phyloP scores from a whole-genome alignment of 2,113 vertebrate species.

The Lophius piscatorius region DNA sequence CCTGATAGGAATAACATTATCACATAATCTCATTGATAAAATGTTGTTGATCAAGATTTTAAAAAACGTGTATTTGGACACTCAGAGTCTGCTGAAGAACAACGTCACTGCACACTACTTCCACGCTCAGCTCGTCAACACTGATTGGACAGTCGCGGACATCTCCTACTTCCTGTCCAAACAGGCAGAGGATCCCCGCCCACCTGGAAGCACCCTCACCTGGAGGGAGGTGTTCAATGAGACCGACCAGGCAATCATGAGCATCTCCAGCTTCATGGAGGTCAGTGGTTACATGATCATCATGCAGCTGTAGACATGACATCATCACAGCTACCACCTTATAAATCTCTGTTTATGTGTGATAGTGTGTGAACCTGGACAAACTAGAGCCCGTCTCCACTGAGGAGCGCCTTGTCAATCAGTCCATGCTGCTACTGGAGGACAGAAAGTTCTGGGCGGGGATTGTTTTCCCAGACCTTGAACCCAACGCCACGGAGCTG shows the following conservation, averaged over 20 bases:
- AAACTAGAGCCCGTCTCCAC: constrained; percentile 90
- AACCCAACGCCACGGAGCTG: constrained; percentile 80
- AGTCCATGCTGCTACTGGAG: constrained; percentile 90
- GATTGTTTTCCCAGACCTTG: constrained; percentile 88
- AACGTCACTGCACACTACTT: constrained; percentile 81
- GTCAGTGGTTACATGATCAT: constrained; percentile 63
- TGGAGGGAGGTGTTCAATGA: constrained; percentile 95
- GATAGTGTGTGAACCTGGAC: constrained; percentile 94
- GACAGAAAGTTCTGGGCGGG: constrained; percentile 97
- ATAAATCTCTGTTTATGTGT: constrained; percentile 22
- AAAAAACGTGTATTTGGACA: neutral
- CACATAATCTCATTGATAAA: too few relatives aligned
- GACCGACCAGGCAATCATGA: constrained; percentile 88
- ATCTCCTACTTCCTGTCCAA: constrained; percentile 87
- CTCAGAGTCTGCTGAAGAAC: constrained; percentile 86
- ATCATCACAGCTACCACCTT: too few relatives aligned
- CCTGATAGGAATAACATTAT: too few relatives aligned
- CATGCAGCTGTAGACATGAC: too few relatives aligned
- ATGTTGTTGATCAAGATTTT: too few relatives aligned
- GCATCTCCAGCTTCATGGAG: constrained; percentile 96
- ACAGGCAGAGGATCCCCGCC: constrained; percentile 68
- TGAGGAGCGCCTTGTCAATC: constrained; percentile 88
- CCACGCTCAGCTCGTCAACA: constrained; percentile 76
- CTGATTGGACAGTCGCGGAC: constrained; percentile 87
- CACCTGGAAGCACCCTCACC: constrained; percentile 78